Evolutionary conservation across 2,888 invertebrate genomes (phyloP), one percentile per base, ranked within the genome.

Genomic region (Ormia ochracea): DNA sequence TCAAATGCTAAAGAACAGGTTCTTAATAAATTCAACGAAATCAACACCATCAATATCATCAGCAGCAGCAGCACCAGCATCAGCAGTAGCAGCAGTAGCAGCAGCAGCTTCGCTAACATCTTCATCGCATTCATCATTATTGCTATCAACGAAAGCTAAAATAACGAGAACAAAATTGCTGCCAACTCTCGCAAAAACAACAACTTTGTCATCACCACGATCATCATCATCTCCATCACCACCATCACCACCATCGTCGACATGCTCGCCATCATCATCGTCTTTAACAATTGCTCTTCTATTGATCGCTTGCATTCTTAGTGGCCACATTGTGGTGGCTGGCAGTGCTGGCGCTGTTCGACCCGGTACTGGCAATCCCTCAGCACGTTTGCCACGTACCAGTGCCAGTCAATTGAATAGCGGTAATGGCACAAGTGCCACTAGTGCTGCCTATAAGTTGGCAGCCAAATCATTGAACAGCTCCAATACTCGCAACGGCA

Each of bases 371-470:
- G 88, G 87, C 52, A 89, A 88, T 85, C 82, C 86, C 79, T 87
- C 92, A 84, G 89, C 92, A 82, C 90, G 92, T 52, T 88, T 92
- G 78, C 92, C 93, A 63, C 90, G 93, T 82, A 91, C 93, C 82
- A 91, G 93, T 86, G 91, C 93, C 83, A 92, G 90, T 83, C 92
- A 92, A 85, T 87, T 91, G 82, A 88, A 87, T 83, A 88, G 86
- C 85, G 89, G 87, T 63, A 81, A 80, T 69, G 65, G 56, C 52
- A 80, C 73, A 36, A 76, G 83, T 78, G 65, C 63, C 66, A 79
- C 81, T 75, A 83, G 82, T 54, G 82, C 83, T 78, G 85, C 84
- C 84, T 86, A 87, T 79, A 90, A 89, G 84, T 84, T 86, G 82
- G 85, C 87, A 78, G 83, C 87, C 72, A 88, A 88, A 85, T 85